These are phyloP conservation scores for Marisa cornuarietis DNA, from an alignment of 1,140 invertebrate genomes.

Conservation along the genomic window DNA sequence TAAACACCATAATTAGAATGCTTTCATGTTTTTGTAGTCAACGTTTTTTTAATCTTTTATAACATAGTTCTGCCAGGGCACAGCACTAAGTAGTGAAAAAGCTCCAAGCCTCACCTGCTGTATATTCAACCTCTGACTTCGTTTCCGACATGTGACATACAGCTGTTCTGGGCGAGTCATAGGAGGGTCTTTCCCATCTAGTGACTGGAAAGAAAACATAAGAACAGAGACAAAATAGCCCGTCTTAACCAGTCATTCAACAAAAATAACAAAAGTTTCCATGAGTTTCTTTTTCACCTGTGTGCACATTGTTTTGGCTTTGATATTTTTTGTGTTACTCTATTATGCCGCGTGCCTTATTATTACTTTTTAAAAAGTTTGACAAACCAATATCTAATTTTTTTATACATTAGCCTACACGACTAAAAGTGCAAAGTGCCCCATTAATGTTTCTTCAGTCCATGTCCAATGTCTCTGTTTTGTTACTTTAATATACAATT, in stretches of 20 bases:
- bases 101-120: constrained; percentile 17
- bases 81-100: not conserved
- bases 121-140: constrained; percentile 18
- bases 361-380: no score
- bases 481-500: not conserved
- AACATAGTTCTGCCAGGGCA: not conserved
- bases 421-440: no score
- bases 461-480: no score
- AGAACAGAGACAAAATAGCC: not conserved
- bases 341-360: no score
- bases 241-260: not conserved
- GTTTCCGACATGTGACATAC: constrained; percentile 59
- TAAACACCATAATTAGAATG: not conserved
- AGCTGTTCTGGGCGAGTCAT: constrained; percentile 69
- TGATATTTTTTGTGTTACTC: no score
- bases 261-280: no score
- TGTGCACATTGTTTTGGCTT: no score
- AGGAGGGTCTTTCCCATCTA: constrained; percentile 69
- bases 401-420: no score
- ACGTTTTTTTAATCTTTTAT: no score
- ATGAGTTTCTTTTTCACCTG: no score
- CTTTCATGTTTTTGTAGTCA: not conserved
- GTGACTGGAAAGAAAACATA: constrained; percentile 60
- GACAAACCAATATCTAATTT: no score
- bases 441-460: no score